phyloP scores from a whole-genome alignment of 2,888 invertebrate species.

The Cryptus viduatorius region DNA sequence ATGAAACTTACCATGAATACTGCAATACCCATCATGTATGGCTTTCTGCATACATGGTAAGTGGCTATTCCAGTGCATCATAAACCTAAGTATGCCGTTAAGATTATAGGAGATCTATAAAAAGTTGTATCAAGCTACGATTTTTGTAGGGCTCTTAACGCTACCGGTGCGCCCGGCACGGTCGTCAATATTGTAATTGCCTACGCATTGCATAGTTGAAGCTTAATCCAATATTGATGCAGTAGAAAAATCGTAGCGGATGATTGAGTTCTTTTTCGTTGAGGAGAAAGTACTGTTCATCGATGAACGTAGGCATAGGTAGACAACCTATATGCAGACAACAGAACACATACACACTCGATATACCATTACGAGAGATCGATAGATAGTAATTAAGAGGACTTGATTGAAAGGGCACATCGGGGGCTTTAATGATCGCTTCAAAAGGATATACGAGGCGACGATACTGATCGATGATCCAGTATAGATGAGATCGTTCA shows the following conservation, averaged over 20 bases:
- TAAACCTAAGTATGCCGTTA: neutral
- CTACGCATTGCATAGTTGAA: constrained; percentile 8
- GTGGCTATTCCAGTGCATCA: neutral
- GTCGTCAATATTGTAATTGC: constrained; percentile 43
- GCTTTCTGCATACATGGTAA: neutral
- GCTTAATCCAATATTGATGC: neutral
- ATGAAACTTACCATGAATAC: neutral
- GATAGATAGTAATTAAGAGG: constrained; percentile 56
- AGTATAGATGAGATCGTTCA: constrained; percentile 59
- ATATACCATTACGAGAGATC: constrained; percentile 36
- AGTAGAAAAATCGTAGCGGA: constrained; percentile 22
- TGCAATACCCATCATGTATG: neutral
- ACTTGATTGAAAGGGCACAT: constrained; percentile 60
- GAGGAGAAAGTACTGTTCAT: constrained; percentile 52
- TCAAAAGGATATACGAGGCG: constrained; percentile 9
- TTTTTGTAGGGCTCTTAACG: constrained; percentile 1
- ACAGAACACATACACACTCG: constrained; percentile 16
- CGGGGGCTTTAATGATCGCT: constrained; percentile 45
- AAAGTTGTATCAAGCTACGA: neutral
- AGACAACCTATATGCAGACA: constrained; percentile 1
- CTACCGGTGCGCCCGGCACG: neutral
- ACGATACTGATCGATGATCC: constrained; percentile 51
- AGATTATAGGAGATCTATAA: neutral
- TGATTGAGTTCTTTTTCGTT: constrained; percentile 7
- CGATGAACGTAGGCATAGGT: constrained; percentile 21